Evolutionary conservation across 2,888 invertebrate genomes (phyloP).

Genomic region (Microdon myrmicae): DNA sequence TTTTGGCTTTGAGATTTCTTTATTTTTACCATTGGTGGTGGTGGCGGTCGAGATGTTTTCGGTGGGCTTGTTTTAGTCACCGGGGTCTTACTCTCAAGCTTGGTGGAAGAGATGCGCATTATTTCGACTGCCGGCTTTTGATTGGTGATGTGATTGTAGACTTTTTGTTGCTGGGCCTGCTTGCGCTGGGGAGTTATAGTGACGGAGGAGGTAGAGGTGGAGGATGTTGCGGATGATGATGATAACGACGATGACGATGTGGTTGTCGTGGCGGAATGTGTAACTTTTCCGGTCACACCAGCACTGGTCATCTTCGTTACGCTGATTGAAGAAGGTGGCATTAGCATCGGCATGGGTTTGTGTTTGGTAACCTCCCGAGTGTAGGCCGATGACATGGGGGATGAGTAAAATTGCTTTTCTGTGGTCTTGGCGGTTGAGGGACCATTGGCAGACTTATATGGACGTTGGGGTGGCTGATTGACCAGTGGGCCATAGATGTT

Average conservation of each 20-base stretch:
- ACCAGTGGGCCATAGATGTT: conserved; percentile 41
- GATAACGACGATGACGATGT: conserved; percentile 45
- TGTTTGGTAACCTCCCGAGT: conserved; percentile 54
- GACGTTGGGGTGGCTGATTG: conserved; percentile 18
- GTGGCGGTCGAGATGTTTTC: conserved; percentile 67
- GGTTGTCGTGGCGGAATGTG: conserved; percentile 27
- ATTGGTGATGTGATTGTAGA: conserved; percentile 17
- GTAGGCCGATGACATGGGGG: conserved; percentile 56
- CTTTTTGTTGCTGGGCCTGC: conserved; percentile 36
- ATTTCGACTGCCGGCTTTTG: conserved; percentile 61
- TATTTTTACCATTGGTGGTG: conserved; percentile 69
- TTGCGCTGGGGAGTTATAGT: conserved; percentile 42
- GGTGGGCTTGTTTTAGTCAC: conserved; percentile 53
- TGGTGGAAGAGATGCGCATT: conserved; percentile 57
- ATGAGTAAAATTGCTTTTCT: conserved; percentile 56
- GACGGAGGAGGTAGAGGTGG: conserved; percentile 47
- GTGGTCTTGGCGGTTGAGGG: conserved; percentile 20
- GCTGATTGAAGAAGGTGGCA: conserved; percentile 62
- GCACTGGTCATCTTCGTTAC: conserved; percentile 48
- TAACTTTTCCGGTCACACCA: conserved; percentile 8
- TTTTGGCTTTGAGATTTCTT: conserved; percentile 62
- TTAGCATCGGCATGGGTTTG: conserved; percentile 53
- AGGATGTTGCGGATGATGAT: too few relatives aligned
- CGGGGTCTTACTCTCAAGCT: conserved; percentile 46
- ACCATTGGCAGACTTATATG: conserved; percentile 12